A percentile compares a stretch with the other conserved stretches of the same genome.
Conservation (phyloP, 2,797 vertebrate species). For the Xenops minutus region DNA sequence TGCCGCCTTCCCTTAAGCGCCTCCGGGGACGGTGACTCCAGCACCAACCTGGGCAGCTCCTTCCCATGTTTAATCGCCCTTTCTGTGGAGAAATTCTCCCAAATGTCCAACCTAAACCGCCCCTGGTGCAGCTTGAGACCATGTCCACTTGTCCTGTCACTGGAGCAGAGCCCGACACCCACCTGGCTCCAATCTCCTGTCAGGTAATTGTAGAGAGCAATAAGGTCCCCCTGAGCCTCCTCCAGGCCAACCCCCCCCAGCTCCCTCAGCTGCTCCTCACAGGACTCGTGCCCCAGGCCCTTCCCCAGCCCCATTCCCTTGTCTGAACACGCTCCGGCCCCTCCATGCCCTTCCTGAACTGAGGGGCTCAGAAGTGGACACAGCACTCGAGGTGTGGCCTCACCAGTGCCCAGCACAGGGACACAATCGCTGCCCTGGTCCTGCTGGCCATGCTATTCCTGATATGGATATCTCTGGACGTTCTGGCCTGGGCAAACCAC, state of each 20-base stretch:
- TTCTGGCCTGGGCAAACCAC: too few species aligned
- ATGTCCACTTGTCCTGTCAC: neutral
- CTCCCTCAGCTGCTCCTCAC: neutral
- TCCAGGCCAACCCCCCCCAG: neutral
- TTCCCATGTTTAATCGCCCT: neutral
- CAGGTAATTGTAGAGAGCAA: neutral
- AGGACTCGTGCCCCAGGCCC: too few species aligned
- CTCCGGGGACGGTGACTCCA: neutral
- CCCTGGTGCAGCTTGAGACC: neutral
- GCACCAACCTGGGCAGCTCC: too few species aligned
- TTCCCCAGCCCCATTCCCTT: neutral
- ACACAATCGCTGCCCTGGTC: too few species aligned
- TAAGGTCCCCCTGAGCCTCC: neutral
- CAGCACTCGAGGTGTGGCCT: too few species aligned
- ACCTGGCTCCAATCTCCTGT: neutral
- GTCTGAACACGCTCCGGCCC: too few species aligned
- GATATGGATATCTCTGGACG: too few species aligned
- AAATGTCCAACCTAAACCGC: neutral
- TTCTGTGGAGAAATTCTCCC: neutral
- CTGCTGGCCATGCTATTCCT: neutral
- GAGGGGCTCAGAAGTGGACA: neutral
- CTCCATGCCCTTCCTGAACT: neutral
- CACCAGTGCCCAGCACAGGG: neutral
- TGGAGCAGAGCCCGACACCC: neutral
- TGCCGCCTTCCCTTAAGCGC: neutral